A percentile compares a stretch with the other conserved stretches of the same genome.
phyloP scores from a whole-genome alignment of 2,888 invertebrate genomes.

The Drosophila putrida region DNA sequence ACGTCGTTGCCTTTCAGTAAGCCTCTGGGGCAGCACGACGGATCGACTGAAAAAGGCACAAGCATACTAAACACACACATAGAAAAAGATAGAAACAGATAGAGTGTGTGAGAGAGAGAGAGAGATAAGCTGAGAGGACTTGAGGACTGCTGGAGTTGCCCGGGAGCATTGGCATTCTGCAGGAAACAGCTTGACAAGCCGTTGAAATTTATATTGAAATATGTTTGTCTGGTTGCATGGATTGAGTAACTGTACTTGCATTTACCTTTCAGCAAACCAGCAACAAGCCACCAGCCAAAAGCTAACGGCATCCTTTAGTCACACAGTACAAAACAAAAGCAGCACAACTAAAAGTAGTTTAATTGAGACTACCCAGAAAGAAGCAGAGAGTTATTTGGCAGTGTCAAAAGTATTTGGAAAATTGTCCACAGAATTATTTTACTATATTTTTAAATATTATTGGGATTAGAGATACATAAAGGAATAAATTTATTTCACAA shows the following conservation, averaged over 20 bases:
- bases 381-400: too few species aligned
- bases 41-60: conserved; percentile 31
- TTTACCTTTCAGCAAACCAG: conserved; percentile 6
- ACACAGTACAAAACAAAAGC: too few species aligned
- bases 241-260: conserved; percentile 56
- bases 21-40: conserved; percentile 33
- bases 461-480: too few species aligned
- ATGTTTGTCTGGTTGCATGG: conserved; percentile 68
- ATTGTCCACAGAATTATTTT: too few species aligned
- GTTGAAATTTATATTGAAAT: conserved; percentile 81
- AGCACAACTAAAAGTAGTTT: too few species aligned
- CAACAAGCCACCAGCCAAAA: neutral
- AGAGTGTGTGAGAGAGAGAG: neutral
- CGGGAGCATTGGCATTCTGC: conserved; percentile 40
- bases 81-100: neutral
- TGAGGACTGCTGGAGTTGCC: conserved; percentile 35
- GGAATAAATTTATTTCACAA: too few species aligned
- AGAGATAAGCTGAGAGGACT: neutral
- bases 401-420: too few species aligned
- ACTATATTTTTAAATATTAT: too few species aligned
- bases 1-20: conserved; percentile 19
- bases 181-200: conserved; percentile 79
- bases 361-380: too few species aligned
- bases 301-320: too few species aligned
- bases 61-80: neutral